Evolutionary conservation across 2,113 vertebrate genomes (phyloP), one percentile per base, ranked within the genome.

Genomic region (Platycercus adscitus): DNA sequence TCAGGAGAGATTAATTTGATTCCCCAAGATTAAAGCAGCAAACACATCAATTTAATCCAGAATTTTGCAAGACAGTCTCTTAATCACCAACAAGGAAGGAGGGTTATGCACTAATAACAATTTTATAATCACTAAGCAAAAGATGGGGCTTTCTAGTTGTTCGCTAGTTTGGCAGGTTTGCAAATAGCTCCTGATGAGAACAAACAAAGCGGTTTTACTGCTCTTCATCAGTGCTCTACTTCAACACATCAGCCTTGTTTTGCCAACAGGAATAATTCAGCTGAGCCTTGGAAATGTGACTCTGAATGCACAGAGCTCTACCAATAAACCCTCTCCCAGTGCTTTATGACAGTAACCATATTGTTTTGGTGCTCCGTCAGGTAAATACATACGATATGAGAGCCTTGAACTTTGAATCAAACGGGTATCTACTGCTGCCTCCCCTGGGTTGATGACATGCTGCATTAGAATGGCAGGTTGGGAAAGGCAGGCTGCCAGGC

Each of bases 241-340:
- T 94, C 79, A 96, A 84, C 28, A 66, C 41, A 88, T 89, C 55
- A 73, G 8, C 41, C 75, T 94, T 71, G 14, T 86, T 95, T 97
- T 93, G 53, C 93, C 88, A 97, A 86, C 83, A 96, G 89, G 64
- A 89, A 85, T 95, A 94, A 96, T 92, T 82, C 41, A 81, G 65
- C 41, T 71, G 44, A 91, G 47, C 33, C 71, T 92, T 81, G 71
- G 77, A 93, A 95, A 95, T 61, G 10, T 50, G 85, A 66, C 61
- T 91, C 80, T 43, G 93, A 69, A 94, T 43, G 61, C 81, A 56
- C 55, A 26, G 26, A 65, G 29, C 21, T 71, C 58, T 50, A 43
- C 82, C 49, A 88, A 47, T 33, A 81, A 56, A 46, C 9, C 13
- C 17, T 49, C 26, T 71, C 39, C 50, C 35, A 41, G 35, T 10